Percentiles rank a stretch among this genome's conserved stretches.
phyloP scores from a whole-genome alignment of 2,797 vertebrate genomes.

The Huso huso region DNA sequence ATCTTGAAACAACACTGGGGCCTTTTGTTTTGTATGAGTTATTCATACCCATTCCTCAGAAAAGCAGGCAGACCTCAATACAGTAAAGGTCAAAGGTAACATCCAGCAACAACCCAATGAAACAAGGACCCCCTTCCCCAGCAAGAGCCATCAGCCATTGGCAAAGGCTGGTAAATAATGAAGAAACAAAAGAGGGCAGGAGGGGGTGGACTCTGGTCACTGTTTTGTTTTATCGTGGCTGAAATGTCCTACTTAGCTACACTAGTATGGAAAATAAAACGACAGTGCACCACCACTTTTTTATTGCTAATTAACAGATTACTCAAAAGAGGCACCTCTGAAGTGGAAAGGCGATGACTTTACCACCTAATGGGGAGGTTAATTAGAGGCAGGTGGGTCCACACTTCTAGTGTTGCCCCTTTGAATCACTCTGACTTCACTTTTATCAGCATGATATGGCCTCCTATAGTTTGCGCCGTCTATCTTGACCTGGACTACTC shows the following conservation, averaged over 20 bases:
- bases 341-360: constrained; percentile 72
- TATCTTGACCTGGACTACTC: constrained; percentile 37
- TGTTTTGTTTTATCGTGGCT: constrained; percentile 14
- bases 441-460: constrained; percentile 45
- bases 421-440: constrained; percentile 47
- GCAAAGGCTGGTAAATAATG: constrained; percentile 21
- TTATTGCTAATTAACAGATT: constrained; percentile 77
- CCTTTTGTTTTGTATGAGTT: constrained; percentile 16
- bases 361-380: constrained; percentile 58
- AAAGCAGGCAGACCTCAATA: not conserved
- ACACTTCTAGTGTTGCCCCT: constrained; percentile 58
- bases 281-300: constrained; percentile 17
- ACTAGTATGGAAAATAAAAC: constrained; percentile 21
- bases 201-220: not conserved
- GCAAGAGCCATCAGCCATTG: constrained; percentile 11
- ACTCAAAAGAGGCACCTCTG: constrained; percentile 63
- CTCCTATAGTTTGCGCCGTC: constrained; percentile 11
- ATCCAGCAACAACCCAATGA: constrained; percentile 12
- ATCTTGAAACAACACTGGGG: constrained; percentile 17
- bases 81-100: constrained; percentile 25
- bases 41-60: constrained; percentile 13
- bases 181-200: constrained; percentile 20
- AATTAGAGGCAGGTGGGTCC: constrained; percentile 67
- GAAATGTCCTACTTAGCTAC: constrained; percentile 29
- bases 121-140: constrained; percentile 9